Evolutionary conservation across 2,797 vertebrate species (phyloP), one percentile per base, ranked within the genome.

Genomic region (Chlorospingus flavigularis): DNA sequence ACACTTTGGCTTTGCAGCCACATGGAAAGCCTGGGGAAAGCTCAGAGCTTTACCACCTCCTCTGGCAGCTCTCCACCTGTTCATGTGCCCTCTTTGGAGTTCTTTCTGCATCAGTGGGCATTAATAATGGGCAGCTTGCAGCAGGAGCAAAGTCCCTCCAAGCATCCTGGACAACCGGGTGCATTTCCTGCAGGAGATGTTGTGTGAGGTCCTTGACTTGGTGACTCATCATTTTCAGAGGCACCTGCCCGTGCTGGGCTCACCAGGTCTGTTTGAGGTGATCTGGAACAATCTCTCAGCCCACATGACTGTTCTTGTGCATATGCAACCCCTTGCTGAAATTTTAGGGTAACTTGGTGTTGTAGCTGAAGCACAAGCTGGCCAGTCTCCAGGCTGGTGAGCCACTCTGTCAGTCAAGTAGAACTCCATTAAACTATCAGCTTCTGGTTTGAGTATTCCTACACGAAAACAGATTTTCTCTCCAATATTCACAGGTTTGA

Each of bases 401-500:
- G 57, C 58, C 48, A 24, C 57, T 26, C 71, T 73, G 53, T 79
- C 81, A 87, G 61, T 87, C 50, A 65, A 74, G 53, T 35, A 87
- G 84, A 95, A 93, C 84, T 92, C 67, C 39, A 77, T 81, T 92
- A 82, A 95, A 77, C 31, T 51, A 51, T 91, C 78, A 71, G 42
- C 57, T 95, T 94, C 86, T 93, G 42, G 77, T 89, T 90, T 76
- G 57, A 79, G 72, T 65, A 74, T 95, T 95, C 73, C 53, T 86
- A 11, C 57, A 78, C 17, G 73, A 87, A 95, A 95, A 94, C 94
- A 94, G 83, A 90, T 94, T 93, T 87, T 88, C 81, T 92, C 53
- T 93, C 61, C 72, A 65, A 40, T 87, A 92, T 91, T 95, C 90
- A 76, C 81, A 80, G 54, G 75, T 95, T 94, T 93, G 86, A 91